Evolutionary conservation across 2,797 vertebrate species (phyloP).

Genomic region (Crocidura indochinensis): DNA sequence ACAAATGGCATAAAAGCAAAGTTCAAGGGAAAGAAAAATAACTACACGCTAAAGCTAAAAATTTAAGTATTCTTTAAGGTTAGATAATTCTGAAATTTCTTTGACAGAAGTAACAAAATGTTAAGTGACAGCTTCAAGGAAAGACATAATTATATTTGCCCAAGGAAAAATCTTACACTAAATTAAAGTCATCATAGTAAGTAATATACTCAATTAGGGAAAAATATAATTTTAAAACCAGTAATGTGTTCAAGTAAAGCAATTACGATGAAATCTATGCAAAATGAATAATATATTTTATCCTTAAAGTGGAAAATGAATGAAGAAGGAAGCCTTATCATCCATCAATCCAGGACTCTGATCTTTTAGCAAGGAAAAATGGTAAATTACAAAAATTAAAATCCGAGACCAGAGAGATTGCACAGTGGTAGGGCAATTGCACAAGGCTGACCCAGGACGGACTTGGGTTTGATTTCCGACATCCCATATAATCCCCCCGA

Average conservation of each 20-base stretch:
- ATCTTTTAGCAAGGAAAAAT: neutral
- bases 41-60: slow-evolving; percentile 7
- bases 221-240: slow-evolving; percentile 49
- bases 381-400: slow-evolving; percentile 38
- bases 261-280: slow-evolving; percentile 53
- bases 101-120: slow-evolving; percentile 61
- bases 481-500: too few relatives aligned
- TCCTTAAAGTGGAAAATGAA: slow-evolving; percentile 55
- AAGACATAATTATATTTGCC: slow-evolving; percentile 63
- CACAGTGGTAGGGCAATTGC: too few relatives aligned
- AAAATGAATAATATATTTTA: slow-evolving; percentile 16
- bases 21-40: slow-evolving; percentile 43
- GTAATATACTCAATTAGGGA: slow-evolving; percentile 24
- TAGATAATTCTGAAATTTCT: slow-evolving; percentile 1
- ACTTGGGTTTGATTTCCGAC: too few relatives aligned
- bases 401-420: too few relatives aligned
- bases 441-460: too few relatives aligned
- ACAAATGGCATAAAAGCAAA: slow-evolving; percentile 38
- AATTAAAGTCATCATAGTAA: slow-evolving; percentile 46
- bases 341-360: neutral
- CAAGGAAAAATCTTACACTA: slow-evolving; percentile 59
- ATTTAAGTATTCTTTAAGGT: slow-evolving; percentile 43
- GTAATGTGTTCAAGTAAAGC: slow-evolving; percentile 25
- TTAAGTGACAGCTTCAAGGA: slow-evolving; percentile 43
- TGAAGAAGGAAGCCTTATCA: neutral